Base-by-base conservation (phyloP, 2,113 vertebrate genomes). In the Pachycephala philippinensis region DNA sequence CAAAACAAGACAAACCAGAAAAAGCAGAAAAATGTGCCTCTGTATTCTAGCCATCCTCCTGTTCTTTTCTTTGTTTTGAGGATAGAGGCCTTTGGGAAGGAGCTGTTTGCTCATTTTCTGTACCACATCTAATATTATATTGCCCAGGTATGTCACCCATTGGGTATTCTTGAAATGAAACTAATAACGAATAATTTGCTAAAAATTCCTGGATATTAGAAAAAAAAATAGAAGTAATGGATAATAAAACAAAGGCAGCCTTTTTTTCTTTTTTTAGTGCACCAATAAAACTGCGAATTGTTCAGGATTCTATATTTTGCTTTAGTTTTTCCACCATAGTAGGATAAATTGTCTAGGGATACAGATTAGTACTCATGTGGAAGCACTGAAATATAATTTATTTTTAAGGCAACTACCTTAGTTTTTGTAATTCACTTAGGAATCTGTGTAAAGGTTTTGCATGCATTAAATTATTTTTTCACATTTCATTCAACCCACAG, bases 351-450 rank as follows among this genome's bases (percentile, higher is more conserved):
- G 7, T 70, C 30, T 33, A 77, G 77, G 30, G 49, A 68, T 78
- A 59, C 31, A 84, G 70, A 91, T 87, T 72, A 79, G 19, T 56
- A 56, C 1, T 1, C 86, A 92, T 91, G 71, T 95, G 74, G 78
- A 96, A 96, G 33, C 71, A 95, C 30, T 95, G 92, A 96, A 96
- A 91, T 75, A 88, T 70, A 94, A 97, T 95, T 97, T 95, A 97
- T 95, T 95, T 96, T 94, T 87, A 97, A 96, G 66, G 28, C 42
- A 97, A 93, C 66, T 81, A 89, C 69, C 75, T 95, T 68, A 68
- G 23, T 33, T 90, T 94, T 95, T 92, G 61, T 56, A 93, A 94
- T 84, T 91, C 75, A 81, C 75, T 90, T 91, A 95, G 81, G 93
- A 96, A 95, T 93, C 84, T 56, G 10, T 79, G 40, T 26, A 81